A percentile compares a stretch with the other conserved stretches of the same genome.
phyloP scores from a whole-genome alignment of 1,140 invertebrate genomes.

The Parapsyche elsis region DNA sequence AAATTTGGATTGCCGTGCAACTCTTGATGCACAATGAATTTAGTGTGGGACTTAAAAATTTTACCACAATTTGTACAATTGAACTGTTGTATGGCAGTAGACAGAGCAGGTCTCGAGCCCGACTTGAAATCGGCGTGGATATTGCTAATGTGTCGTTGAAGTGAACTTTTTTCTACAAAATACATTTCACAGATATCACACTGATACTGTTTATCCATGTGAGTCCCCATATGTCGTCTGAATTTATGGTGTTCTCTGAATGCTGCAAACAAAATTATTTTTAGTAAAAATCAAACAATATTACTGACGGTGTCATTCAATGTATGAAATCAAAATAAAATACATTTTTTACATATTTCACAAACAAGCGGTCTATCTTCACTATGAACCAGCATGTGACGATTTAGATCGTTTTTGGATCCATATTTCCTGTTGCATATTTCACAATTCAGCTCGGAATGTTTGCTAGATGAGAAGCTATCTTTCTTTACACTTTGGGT shows the following conservation, averaged over 20 bases:
- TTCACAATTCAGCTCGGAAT: constrained; percentile 41
- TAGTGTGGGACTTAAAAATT: constrained; percentile 60
- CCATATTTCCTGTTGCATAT: constrained; percentile 46
- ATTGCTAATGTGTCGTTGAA: constrained; percentile 51
- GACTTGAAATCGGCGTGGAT: constrained; percentile 53
- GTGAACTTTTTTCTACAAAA: constrained; percentile 54
- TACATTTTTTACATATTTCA: constrained; percentile 54
- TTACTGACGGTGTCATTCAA: not conserved
- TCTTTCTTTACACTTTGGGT: constrained; percentile 30
- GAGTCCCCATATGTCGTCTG: constrained; percentile 52
- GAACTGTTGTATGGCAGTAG: constrained; percentile 32
- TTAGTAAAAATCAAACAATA: not conserved
- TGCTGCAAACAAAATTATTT: constrained; percentile 42
- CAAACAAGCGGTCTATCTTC: constrained; percentile 53
- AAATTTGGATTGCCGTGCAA: constrained; percentile 63
- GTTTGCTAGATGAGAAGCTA: not conserved
- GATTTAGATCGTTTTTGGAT: constrained; percentile 52
- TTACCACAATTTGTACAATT: constrained; percentile 61
- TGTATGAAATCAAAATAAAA: no score
- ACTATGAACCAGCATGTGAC: constrained; percentile 55
- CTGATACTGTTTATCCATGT: constrained; percentile 54
- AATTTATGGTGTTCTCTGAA: constrained; percentile 53
- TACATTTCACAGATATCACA: constrained; percentile 53
- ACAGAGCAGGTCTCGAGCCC: constrained; percentile 19
- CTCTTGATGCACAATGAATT: constrained; percentile 61